Evolutionary conservation across 2,113 vertebrate genomes (phyloP).

Genomic region (Indicator maculatus): DNA sequence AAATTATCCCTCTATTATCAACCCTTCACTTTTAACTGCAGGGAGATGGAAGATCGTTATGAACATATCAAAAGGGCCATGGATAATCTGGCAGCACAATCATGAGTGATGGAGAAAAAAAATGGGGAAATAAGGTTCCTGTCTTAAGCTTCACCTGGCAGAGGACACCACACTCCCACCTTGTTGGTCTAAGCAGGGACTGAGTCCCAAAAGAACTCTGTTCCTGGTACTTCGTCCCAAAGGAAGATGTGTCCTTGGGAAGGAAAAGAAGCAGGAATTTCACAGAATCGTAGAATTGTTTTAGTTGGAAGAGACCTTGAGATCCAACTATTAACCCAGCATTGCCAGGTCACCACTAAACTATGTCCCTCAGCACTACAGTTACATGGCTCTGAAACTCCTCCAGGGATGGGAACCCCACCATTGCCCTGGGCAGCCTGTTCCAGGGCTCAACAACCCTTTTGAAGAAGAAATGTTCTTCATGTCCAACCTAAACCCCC

Average conservation of each 20-base stretch:
- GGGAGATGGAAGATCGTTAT: background rate
- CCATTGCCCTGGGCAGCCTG: too few relatives aligned
- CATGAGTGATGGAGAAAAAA: background rate
- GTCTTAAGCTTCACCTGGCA: background rate
- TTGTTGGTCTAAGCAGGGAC: background rate
- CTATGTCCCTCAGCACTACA: too few relatives aligned
- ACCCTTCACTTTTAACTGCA: background rate
- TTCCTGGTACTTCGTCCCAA: background rate
- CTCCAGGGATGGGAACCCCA: too few relatives aligned
- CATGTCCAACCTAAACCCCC: too few relatives aligned
- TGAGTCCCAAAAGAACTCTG: background rate
- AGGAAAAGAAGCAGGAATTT: background rate
- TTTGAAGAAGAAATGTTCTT: too few relatives aligned
- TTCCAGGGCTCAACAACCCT: too few relatives aligned
- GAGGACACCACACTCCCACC: background rate
- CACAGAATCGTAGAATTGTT: too few relatives aligned
- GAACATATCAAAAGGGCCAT: background rate
- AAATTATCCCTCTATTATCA: background rate
- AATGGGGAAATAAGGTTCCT: background rate
- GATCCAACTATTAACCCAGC: too few relatives aligned
- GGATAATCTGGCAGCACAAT: background rate
- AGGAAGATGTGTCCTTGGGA: background rate
- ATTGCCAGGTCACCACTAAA: too few relatives aligned
- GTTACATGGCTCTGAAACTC: too few relatives aligned
- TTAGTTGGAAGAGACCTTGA: too few relatives aligned